A percentile compares a stretch with the other conserved stretches of the same genome.
Conservation (phyloP, 2,797 vertebrate genomes). For the Tiaroga cobitis region DNA sequence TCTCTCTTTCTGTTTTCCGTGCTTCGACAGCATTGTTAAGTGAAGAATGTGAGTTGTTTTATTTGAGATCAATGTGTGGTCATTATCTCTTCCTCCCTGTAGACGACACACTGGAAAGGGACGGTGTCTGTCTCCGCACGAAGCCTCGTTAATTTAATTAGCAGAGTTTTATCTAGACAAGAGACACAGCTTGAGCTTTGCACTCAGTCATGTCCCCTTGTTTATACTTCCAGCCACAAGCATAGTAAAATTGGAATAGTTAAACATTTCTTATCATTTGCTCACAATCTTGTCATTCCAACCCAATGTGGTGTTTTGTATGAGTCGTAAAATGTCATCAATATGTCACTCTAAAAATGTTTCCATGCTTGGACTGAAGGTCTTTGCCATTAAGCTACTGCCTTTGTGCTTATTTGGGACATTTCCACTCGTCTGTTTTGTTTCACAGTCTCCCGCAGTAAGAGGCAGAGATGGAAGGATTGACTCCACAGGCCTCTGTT, state of each 20-base stretch:
- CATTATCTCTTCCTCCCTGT: constrained; percentile 45
- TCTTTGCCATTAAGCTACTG: neutral
- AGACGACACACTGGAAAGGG: neutral
- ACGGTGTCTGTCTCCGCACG: neutral
- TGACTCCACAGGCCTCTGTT: constrained; percentile 13
- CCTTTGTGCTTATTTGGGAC: constrained; percentile 20
- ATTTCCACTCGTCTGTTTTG: constrained; percentile 7
- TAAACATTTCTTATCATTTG: neutral
- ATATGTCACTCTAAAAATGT: neutral
- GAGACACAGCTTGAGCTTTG: constrained; percentile 13
- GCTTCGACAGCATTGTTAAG: constrained; percentile 25
- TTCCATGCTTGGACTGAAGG: neutral
- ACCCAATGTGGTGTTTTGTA: neutral
- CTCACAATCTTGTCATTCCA: neutral
- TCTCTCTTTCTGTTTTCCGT: neutral
- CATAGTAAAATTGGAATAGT: neutral
- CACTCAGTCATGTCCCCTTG: neutral
- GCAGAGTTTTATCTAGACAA: constrained; percentile 37
- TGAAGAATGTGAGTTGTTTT: constrained; percentile 4
- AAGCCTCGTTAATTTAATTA: constrained; percentile 52
- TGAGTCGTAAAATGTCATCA: neutral
- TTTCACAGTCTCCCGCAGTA: constrained; percentile 27
- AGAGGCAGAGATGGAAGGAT: constrained; percentile 21
- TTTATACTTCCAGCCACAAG: constrained; percentile 5
- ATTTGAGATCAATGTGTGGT: constrained; percentile 36